Conservation (phyloP, 2,797 vertebrate species). For the Darevskia nairensis region DNA sequence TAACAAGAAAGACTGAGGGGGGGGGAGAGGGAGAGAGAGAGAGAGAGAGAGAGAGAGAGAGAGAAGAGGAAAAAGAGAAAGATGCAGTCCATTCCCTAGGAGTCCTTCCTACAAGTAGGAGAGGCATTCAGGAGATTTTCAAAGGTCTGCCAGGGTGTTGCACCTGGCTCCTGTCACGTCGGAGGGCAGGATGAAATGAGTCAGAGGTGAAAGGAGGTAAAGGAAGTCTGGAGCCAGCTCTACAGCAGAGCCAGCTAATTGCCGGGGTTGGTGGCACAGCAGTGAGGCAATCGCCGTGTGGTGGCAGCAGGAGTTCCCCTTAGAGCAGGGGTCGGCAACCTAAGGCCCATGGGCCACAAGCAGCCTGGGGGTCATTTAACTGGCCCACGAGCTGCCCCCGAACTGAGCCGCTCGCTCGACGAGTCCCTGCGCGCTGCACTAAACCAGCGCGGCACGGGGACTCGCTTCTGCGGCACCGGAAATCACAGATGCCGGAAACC, state of each 20-base stretch:
- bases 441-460: too few relatives aligned
- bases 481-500: too few relatives aligned
- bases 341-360: too few relatives aligned
- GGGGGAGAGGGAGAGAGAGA: not conserved
- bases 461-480: too few relatives aligned
- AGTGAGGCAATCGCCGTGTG: too few relatives aligned
- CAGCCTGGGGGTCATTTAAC: too few relatives aligned
- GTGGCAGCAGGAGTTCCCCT: too few relatives aligned
- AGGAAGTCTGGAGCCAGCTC: not conserved
- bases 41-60: not conserved
- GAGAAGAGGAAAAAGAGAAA: constrained; percentile 28
- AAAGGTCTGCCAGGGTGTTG: not conserved
- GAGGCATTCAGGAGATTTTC: not conserved
- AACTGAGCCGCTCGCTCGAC: too few relatives aligned
- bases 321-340: too few relatives aligned
- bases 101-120: constrained; percentile 14
- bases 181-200: not conserved
- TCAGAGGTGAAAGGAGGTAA: not conserved
- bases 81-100: constrained; percentile 41
- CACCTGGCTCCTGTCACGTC: not conserved
- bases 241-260: not conserved
- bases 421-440: too few relatives aligned
- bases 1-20: constrained; percentile 59
- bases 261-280: too few relatives aligned
- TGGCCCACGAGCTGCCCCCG: too few relatives aligned